These are phyloP conservation scores for Lasioglossum baleicum DNA, from an alignment of 1,140 invertebrate genomes.

Conservation along the genomic window DNA sequence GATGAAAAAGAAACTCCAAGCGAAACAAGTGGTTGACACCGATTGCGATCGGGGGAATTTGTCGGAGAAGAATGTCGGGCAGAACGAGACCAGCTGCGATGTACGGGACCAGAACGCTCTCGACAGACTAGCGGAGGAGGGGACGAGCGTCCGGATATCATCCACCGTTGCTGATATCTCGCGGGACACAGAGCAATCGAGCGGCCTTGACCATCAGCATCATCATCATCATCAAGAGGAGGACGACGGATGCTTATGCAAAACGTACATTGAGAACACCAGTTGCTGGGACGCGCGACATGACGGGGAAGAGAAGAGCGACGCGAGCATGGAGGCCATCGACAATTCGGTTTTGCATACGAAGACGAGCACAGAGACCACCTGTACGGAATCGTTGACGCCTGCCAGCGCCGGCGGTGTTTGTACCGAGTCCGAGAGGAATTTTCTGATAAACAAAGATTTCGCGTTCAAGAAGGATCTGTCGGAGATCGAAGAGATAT, in stretches of 20 bases:
- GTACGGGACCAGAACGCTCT: not conserved
- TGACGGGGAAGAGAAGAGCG: slow-evolving; percentile 20
- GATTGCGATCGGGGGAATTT: slow-evolving; percentile 42
- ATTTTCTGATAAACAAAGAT: slow-evolving; percentile 41
- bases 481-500: slow-evolving; percentile 32
- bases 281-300: slow-evolving; percentile 6
- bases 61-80: slow-evolving; percentile 28
- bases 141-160: not conserved
- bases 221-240: not conserved
- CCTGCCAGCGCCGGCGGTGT: not conserved
- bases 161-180: not conserved
- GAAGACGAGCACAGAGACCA: too few species aligned
- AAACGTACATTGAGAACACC: slow-evolving; percentile 30
- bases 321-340: slow-evolving; percentile 20
- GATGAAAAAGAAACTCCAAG: slow-evolving; percentile 71
- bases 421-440: slow-evolving; percentile 51
- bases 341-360: slow-evolving; percentile 9
- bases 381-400: not conserved
- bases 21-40: slow-evolving; percentile 15
- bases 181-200: not conserved
- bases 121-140: slow-evolving; percentile 1
- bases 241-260: not conserved
- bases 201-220: not conserved
- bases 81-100: not conserved
- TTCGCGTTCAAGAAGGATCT: slow-evolving; percentile 42